A percentile compares a stretch with the other conserved stretches of the same genome.
phyloP scores from a whole-genome alignment of 2,113 vertebrate genomes.

The Cepphus grylle region DNA sequence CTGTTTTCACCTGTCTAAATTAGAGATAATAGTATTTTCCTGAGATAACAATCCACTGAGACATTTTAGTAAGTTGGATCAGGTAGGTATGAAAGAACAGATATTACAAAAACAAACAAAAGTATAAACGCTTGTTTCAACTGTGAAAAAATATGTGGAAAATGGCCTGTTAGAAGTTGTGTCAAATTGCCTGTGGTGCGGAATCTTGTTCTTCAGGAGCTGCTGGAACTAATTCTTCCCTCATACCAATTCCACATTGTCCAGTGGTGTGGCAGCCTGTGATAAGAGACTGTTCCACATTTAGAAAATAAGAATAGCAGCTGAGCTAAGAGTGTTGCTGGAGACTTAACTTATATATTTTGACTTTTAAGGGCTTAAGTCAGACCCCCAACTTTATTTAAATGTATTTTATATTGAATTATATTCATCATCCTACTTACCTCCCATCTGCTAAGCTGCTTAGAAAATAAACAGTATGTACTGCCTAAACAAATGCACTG shows the following conservation, averaged over 20 bases:
- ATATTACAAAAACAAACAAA: background rate
- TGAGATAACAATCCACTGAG: background rate
- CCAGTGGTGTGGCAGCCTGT: constrained; percentile 18
- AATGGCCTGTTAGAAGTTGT: background rate
- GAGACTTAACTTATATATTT: background rate
- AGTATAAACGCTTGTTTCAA: background rate
- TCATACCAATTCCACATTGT: constrained; percentile 17
- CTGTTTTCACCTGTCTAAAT: background rate
- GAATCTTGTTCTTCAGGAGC: constrained; percentile 18
- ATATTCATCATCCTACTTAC: constrained; percentile 47
- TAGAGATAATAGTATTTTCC: background rate
- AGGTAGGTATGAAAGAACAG: background rate
- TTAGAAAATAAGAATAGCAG: constrained; percentile 25
- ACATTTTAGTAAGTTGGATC: background rate
- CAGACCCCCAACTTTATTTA: constrained; percentile 48
- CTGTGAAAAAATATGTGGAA: background rate
- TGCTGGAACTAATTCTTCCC: constrained; percentile 45
- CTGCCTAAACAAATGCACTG: background rate
- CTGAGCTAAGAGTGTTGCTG: background rate
- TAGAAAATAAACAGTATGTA: constrained; percentile 52
- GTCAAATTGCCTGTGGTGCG: background rate
- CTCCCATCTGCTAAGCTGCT: constrained; percentile 50
- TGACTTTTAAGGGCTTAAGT: constrained; percentile 38
- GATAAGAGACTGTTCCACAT: constrained; percentile 30
- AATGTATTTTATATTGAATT: constrained; percentile 59